Evolutionary conservation across 2,113 vertebrate genomes (phyloP), one percentile per base, ranked within the genome.

Genomic region (Scortum barcoo): DNA sequence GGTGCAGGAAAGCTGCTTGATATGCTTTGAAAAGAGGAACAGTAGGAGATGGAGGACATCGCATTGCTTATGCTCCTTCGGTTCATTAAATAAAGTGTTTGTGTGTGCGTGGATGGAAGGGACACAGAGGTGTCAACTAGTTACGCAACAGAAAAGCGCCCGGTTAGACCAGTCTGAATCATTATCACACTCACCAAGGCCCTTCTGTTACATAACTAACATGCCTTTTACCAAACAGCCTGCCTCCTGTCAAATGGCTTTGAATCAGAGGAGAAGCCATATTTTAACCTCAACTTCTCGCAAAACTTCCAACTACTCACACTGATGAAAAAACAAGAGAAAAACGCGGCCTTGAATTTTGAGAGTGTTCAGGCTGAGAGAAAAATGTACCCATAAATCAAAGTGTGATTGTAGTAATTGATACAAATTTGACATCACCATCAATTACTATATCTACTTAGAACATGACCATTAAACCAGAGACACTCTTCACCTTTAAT

Each of bases 111-210:
- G 72, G 58, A 74, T 53, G 81, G 40, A 84, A 80, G 80, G 80
- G 85, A 89, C 82, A 83, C 33, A 53, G 76, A 89, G 86, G 86
- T 85, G 87, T 88, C 85, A 83, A 67, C 74, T 17, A 73, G 83
- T 91, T 93, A 91, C 66, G 87, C 76, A 93, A 92, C 72, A 88
- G 68, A 87, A 53, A 87, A 81, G 56, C 65, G 22, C 71, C 80
- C 58, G 16, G 71, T 88, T 78, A 44, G 76, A 71, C 75, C 28
- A 14, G 69, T 80, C 81, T 93, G 92, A 92, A 80, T 93, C 92
- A 93, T 76, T 51, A 69, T 87, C 85, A 77, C 84, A 83, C 91
- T 90, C 85, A 85, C 73, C 76, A 53, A 76, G 61, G 81, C 72
- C 86, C 68, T 83, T 81, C 56, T 81, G 86, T 91, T 91, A 80